These are phyloP conservation scores for Rhineura floridana DNA, from an alignment of 2,113 vertebrate genomes.

Conservation along the genomic window DNA sequence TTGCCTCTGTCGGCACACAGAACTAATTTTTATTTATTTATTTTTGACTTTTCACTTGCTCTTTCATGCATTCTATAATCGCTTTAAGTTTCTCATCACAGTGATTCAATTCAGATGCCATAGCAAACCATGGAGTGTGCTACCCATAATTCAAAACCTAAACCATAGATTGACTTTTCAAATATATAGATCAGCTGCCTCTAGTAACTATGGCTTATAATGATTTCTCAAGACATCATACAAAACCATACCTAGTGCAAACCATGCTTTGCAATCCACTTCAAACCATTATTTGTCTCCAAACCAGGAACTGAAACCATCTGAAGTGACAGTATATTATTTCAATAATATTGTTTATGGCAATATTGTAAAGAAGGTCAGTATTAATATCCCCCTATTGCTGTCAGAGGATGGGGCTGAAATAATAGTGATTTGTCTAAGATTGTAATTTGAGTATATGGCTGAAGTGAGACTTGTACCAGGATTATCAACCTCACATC, in stretches of 20 bases:
- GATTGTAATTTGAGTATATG: neutral
- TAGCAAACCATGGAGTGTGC: neutral
- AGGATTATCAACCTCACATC: neutral
- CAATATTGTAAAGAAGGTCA: neutral
- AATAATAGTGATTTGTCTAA: neutral
- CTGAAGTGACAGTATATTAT: neutral
- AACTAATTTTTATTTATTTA: too few relatives aligned
- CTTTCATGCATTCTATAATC: neutral
- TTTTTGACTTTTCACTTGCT: constrained; percentile 52
- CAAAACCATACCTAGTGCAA: neutral
- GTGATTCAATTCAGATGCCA: neutral
- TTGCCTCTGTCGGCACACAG: constrained; percentile 7
- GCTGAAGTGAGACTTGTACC: neutral
- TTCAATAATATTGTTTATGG: neutral
- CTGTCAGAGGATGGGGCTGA: neutral
- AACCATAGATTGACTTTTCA: neutral
- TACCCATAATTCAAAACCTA: neutral
- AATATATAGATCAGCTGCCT: too few relatives aligned
- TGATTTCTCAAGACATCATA: neutral
- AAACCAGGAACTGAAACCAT: neutral
- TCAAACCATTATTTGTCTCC: neutral
- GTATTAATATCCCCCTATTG: neutral
- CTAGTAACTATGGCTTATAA: too few relatives aligned
- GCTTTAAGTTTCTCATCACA: neutral
- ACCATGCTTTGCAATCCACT: neutral